A percentile compares a stretch with the other conserved stretches of the same genome.
Conservation (phyloP, 2,888 invertebrate species). For the Acanthopleura granulata region DNA sequence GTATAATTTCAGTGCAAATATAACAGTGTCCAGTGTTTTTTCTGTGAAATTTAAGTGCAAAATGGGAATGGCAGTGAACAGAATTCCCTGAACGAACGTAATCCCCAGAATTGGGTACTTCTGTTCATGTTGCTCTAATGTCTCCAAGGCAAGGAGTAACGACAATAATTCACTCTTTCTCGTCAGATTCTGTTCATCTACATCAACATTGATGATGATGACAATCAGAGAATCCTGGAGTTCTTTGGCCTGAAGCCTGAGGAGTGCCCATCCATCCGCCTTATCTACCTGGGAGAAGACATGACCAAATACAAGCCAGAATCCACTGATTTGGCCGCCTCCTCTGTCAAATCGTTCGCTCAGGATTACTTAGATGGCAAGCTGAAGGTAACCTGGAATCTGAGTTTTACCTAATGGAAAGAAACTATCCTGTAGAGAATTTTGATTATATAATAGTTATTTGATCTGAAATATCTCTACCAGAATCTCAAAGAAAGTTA, state of each 20-base stretch:
- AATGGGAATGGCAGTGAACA: too few species aligned
- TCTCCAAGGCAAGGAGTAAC: too few species aligned
- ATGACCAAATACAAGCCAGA: slow-evolving; percentile 84
- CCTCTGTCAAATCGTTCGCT: slow-evolving; percentile 84
- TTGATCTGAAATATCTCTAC: too few species aligned
- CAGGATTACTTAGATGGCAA: slow-evolving; percentile 90
- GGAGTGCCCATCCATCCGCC: slow-evolving; percentile 79
- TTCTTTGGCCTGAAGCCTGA: slow-evolving; percentile 98
- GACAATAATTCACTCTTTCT: too few species aligned
- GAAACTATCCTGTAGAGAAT: background rate
- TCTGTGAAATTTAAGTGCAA: too few species aligned
- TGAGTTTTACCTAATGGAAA: too few species aligned
- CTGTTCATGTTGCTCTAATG: too few species aligned
- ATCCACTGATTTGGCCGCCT: slow-evolving; percentile 75
- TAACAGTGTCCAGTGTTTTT: too few species aligned
- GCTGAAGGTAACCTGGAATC: slow-evolving; percentile 76
- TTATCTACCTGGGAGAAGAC: slow-evolving; percentile 91
- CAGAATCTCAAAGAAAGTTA: too few species aligned
- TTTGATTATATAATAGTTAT: background rate
- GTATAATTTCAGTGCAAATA: too few species aligned
- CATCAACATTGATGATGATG: slow-evolving; percentile 94
- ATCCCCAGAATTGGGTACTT: too few species aligned
- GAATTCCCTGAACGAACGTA: too few species aligned
- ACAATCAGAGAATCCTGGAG: slow-evolving; percentile 97
- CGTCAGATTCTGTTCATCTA: slow-evolving; percentile 89